phyloP scores from a whole-genome alignment of 2,888 invertebrate genomes.

The Melanophora roralis region DNA sequence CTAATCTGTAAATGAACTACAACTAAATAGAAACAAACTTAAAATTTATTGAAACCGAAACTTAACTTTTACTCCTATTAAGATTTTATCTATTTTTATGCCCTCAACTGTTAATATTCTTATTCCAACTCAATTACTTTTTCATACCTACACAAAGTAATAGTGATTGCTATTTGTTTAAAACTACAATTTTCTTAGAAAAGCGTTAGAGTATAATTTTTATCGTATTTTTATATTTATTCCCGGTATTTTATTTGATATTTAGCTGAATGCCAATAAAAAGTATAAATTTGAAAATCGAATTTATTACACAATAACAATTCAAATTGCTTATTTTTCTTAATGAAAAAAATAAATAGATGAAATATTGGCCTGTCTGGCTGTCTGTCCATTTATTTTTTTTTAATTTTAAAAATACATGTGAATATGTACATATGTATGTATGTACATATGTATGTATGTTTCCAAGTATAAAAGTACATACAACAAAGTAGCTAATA shows the following conservation, averaged over 20 bases:
- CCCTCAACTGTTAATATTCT: neutral
- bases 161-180: neutral
- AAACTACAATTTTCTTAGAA: neutral
- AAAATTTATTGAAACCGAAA: neutral
- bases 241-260: neutral
- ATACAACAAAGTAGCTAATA: conserved; percentile 41
- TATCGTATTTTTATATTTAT: conserved; percentile 6
- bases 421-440: neutral
- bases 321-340: conserved; percentile 20
- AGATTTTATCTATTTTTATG: neutral
- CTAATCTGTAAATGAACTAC: neutral
- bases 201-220: neutral
- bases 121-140: neutral
- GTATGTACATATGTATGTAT: neutral
- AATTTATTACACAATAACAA: neutral
- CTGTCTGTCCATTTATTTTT: neutral
- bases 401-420: neutral
- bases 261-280: conserved; percentile 33
- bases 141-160: neutral
- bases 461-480: too few relatives aligned
- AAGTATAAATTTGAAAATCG: conserved; percentile 11
- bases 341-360: neutral
- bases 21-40: neutral
- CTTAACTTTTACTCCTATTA: neutral
- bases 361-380: neutral